Evolutionary conservation across 2,113 vertebrate genomes (phyloP).

Genomic region (Noctilio leporinus): DNA sequence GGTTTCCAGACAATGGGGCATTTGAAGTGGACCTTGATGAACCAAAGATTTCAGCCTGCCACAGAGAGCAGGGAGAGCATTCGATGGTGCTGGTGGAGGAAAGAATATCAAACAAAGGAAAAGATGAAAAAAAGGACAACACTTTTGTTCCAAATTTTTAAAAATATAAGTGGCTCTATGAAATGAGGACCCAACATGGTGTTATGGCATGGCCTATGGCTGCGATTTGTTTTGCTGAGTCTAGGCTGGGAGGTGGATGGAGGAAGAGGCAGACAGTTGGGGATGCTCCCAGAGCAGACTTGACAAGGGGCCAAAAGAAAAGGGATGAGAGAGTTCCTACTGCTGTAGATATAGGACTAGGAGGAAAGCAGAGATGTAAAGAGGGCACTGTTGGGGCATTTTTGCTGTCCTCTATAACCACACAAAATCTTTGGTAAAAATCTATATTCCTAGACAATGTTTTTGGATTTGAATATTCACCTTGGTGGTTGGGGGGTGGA

Average conservation of each 20-base stretch:
- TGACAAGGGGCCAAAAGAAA: background rate
- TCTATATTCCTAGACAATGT: background rate
- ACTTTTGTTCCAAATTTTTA: background rate
- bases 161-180: background rate
- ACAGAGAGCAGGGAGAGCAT: background rate
- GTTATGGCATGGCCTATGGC: background rate
- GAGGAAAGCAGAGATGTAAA: background rate
- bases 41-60: background rate
- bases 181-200: background rate
- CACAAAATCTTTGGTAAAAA: background rate
- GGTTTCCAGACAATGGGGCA: background rate
- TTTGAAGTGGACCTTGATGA: background rate
- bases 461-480: background rate
- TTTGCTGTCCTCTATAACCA: background rate
- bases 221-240: background rate
- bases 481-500: background rate
- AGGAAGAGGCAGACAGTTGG: background rate
- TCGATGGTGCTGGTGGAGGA: background rate
- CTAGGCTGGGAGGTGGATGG: background rate
- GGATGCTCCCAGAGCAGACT: background rate
- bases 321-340: background rate
- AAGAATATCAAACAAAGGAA: background rate
- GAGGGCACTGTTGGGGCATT: background rate
- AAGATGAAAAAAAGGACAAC: background rate
- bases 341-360: background rate